These are phyloP conservation scores for Ianthella basta DNA, from an alignment of 37 sponge, comb jelly and placozoan species.

Conservation along the genomic window DNA sequence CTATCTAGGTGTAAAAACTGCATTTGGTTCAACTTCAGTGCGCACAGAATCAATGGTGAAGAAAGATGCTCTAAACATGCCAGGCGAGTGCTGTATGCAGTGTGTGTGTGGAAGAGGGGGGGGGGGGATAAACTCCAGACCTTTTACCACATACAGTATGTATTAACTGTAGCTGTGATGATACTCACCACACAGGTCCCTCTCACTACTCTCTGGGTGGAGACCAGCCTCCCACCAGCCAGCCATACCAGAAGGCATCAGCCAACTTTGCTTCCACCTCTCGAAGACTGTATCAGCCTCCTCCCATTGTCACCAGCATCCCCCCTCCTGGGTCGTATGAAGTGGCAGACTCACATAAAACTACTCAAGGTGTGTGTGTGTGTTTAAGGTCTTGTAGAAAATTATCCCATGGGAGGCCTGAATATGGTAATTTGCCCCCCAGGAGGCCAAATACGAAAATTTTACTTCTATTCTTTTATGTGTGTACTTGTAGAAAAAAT, in stretches of 20 bases:
- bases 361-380: constrained; percentile 61
- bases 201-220: constrained; percentile 45
- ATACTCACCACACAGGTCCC: constrained; percentile 49
- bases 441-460: no score
- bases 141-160: no score
- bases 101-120: no score
- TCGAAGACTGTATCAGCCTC: constrained; percentile 73
- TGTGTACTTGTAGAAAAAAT: constrained; percentile 8
- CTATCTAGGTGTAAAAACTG: constrained; percentile 56
- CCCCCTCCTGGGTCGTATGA: constrained; percentile 91
- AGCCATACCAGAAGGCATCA: constrained; percentile 8
- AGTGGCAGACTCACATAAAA: constrained; percentile 59
- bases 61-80: constrained; percentile 71
- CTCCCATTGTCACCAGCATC: constrained; percentile 71
- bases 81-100: constrained; percentile 46
- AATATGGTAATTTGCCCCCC: no score
- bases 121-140: no score
- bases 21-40: constrained; percentile 88
- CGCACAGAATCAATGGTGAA: constrained; percentile 82
- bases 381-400: no score
- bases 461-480: background rate
- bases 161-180: no score
- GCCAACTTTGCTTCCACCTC: constrained; percentile 76
- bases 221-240: background rate
- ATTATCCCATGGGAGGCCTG: no score